These are phyloP conservation scores for Rachycentron canadum DNA, from an alignment of 2,797 vertebrate genomes.

Conservation along the genomic window DNA sequence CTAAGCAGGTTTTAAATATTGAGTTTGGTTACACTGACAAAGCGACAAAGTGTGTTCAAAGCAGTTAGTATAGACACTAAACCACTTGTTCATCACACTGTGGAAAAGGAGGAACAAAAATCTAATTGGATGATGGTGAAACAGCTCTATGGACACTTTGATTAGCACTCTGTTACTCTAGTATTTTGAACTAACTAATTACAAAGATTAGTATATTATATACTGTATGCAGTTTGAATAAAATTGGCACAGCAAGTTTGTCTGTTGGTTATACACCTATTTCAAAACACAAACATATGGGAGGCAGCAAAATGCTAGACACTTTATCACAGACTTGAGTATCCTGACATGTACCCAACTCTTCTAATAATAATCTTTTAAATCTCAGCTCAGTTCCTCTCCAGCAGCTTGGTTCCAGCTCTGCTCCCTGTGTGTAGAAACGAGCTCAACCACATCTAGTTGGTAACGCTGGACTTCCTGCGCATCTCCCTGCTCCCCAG, in stretches of 20 bases:
- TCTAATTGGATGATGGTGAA: background rate
- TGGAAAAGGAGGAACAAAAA: too few species aligned
- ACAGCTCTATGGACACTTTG: too few species aligned
- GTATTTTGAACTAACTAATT: background rate
- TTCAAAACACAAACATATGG: background rate
- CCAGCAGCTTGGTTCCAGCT: conserved; percentile 41
- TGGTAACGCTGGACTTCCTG: conserved; percentile 18
- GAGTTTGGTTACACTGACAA: background rate
- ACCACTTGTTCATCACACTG: too few species aligned
- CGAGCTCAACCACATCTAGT: conserved; percentile 37
- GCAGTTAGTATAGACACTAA: background rate
- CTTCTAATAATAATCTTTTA: conserved; percentile 33
- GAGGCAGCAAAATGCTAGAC: background rate
- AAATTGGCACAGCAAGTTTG: background rate
- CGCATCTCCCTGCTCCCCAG: conserved; percentile 26
- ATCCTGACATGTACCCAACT: conserved; percentile 20
- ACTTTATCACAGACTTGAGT: background rate
- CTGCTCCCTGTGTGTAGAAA: conserved; percentile 23
- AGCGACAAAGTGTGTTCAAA: background rate
- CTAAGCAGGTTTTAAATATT: background rate
- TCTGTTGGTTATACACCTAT: background rate
- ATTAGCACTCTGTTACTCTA: too few species aligned
- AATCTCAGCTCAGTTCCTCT: conserved; percentile 24
- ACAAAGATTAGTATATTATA: background rate
- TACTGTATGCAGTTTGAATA: background rate